Base-by-base conservation (phyloP, 1,140 invertebrate species). In the Harlomillsia oculata region DNA sequence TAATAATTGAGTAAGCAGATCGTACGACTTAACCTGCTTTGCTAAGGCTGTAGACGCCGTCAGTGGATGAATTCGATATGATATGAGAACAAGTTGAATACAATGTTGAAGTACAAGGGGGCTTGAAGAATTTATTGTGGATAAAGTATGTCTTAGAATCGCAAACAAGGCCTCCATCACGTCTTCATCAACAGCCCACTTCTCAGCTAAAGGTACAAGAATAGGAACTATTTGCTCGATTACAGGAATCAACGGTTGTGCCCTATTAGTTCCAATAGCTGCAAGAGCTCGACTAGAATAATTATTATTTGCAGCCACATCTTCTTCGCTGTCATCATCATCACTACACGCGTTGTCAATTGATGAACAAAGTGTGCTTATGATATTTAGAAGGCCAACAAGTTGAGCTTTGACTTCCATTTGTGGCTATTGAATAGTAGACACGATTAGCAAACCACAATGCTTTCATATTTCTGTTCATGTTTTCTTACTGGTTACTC, bases 171-270 rank as follows among this genome's bases (percentile, higher is more conserved):
- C 40, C 34, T 62, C 60, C 56, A 65, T 65, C 6, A 62, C 60
- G 14, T 56, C 49, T 54, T 62, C 59, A 36, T 65, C 63, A 20
- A 52, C 40, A 13, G 55, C 56, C 63, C 63, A 65, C 18, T 59
- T 65, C 37, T 65, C 63, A 16, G 57, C 54, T 1, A 65, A 16
- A 14, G 53, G 50, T 30, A 62, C 45, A 20, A 65, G 50, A 44
- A 53, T 58, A 1, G 63, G 63, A n/a, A 65, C 44, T 46, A 65
- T 62, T 57, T 65, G 56, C 37, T 65, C 59, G 2, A 65, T 53
- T 9, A 65, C 53, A n/a, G 63, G 63, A 30, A 65, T 54, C 13
- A 65, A 21, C 1, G 63, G 63, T 54, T 62, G 60, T 1, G 46
- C 34, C 49, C 40, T 18, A 9, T 9, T 46, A 25, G 18, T 32